Base-by-base conservation (phyloP, 2,797 vertebrate species). In the Sphaeramia orbicularis region DNA sequence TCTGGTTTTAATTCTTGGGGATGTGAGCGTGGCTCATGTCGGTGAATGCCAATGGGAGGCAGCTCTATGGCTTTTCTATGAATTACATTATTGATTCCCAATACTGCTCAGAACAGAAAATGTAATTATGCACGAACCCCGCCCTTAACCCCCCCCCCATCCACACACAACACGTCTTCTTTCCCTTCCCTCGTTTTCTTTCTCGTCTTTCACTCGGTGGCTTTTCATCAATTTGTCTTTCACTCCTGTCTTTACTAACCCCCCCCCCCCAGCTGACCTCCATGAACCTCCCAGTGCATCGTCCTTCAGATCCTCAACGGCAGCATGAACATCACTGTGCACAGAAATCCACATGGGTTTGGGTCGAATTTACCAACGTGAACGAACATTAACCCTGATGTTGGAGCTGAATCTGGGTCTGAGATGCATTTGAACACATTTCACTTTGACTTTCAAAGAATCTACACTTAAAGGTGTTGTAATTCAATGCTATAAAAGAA, bases 81-180 rank as follows among this genome's bases (percentile, higher is more conserved):
- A 96, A 96, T 95, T 95, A 94, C 89, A 91, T 90, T 94, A 95
- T 93, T 93, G 95, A 96, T 96, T 96, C 91, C 93, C 95, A 93
- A 94, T 95, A 94, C 91, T 89, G 92, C 93, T 93, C 86, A 89
- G 81, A 92, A 94, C 88, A 95, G 90, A 94, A 96, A 96, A 96
- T 96, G 93, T 93, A 96, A 96, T 96, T 96, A 96, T 95, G 94
- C 91, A 95, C 92, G 90, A 91, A 86, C 81, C 87, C 87, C 62
- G 8, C 87, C 93, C 92, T n/a, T 86, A 62, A 79, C 79, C 64
- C 54, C 65, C 59, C 44, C 75, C 56, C 56, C 44, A 62, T 68
- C 66, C 78, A 75, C 56, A 61, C 53, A 58, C 66, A 59, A 69
- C 65, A 32, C 27, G 27, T 57, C 68, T 24, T 54, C 41, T 66